A percentile compares a stretch with the other conserved stretches of the same genome.
These are phyloP conservation scores for Drosophila sordidapex DNA, from an alignment of 2,888 invertebrate genomes.

Conservation along the genomic window DNA sequence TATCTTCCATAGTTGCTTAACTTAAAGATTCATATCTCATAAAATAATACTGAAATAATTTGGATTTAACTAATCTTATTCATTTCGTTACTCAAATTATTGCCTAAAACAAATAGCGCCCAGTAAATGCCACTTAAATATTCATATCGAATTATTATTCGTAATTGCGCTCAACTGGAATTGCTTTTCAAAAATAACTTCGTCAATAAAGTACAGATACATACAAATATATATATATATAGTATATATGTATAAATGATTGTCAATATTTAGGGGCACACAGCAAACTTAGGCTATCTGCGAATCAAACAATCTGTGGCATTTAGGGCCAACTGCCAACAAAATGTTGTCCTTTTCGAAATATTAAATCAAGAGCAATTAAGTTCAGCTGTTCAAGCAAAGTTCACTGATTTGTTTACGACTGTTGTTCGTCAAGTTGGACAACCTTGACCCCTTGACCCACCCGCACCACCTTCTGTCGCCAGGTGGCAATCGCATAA, in stretches of 20 bases:
- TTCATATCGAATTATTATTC: background rate
- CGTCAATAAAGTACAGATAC: background rate
- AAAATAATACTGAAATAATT: no score
- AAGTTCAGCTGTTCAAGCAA: slow-evolving; percentile 44
- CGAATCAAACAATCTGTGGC: slow-evolving; percentile 12
- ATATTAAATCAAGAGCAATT: slow-evolving; percentile 41
- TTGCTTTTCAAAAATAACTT: background rate
- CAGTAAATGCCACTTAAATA: background rate
- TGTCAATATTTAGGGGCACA: slow-evolving; percentile 11
- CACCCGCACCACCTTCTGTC: slow-evolving; percentile 14
- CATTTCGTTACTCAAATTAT: background rate
- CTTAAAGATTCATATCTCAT: no score
- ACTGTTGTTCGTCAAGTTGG: background rate
- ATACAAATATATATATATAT: background rate
- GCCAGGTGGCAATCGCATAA: slow-evolving; percentile 61
- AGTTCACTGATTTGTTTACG: slow-evolving; percentile 54
- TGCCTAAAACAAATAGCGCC: no score
- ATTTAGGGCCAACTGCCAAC: background rate
- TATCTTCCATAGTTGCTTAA: no score
- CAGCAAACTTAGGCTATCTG: slow-evolving; percentile 12
- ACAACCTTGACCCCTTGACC: slow-evolving; percentile 62
- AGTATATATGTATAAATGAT: background rate
- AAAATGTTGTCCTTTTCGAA: slow-evolving; percentile 14
- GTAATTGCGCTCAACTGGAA: background rate
- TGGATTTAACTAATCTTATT: background rate